These are phyloP conservation scores for Pilophorus perplexus DNA, from an alignment of 2,888 invertebrate genomes.

Conservation along the genomic window DNA sequence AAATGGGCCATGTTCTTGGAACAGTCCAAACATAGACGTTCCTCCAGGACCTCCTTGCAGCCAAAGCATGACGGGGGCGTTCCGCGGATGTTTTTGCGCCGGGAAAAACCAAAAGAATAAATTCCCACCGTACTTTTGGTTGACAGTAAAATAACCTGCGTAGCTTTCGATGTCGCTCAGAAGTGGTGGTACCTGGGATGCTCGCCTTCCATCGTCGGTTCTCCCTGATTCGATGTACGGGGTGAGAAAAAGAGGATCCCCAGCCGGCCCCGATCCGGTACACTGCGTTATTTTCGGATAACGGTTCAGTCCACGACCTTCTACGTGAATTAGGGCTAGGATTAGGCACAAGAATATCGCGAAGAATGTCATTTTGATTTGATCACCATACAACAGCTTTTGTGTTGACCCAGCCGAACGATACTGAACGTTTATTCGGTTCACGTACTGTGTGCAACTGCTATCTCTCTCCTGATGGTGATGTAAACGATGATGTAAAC, in stretches of 20 bases:
- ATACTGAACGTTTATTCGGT: no score
- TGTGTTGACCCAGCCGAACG: no score
- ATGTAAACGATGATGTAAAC: no score
- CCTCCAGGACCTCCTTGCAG: slow-evolving; percentile 84
- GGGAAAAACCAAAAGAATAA: slow-evolving; percentile 59
- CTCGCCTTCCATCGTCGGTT: slow-evolving; percentile 53
- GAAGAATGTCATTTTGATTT: no score
- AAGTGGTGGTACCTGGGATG: slow-evolving; percentile 40
- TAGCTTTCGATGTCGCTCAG: slow-evolving; percentile 55
- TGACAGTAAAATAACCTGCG: no score
- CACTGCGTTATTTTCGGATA: background rate
- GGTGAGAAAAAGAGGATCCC: slow-evolving; percentile 59
- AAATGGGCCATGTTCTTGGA: slow-evolving; percentile 81
- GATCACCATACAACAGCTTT: no score
- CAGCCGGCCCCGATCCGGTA: slow-evolving; percentile 43
- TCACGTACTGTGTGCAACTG: no score
- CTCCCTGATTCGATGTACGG: slow-evolving; percentile 59
- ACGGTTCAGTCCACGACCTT: background rate
- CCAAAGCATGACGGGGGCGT: slow-evolving; percentile 71
- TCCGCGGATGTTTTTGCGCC: slow-evolving; percentile 54
- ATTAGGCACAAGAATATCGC: no score
- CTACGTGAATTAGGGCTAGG: no score
- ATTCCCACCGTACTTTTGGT: slow-evolving; percentile 56
- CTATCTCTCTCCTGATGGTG: no score
- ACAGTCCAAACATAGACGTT: slow-evolving; percentile 74